A percentile compares a stretch with the other conserved stretches of the same genome.
Conservation (phyloP, 2,797 vertebrate species). For the Spinus pinus region DNA sequence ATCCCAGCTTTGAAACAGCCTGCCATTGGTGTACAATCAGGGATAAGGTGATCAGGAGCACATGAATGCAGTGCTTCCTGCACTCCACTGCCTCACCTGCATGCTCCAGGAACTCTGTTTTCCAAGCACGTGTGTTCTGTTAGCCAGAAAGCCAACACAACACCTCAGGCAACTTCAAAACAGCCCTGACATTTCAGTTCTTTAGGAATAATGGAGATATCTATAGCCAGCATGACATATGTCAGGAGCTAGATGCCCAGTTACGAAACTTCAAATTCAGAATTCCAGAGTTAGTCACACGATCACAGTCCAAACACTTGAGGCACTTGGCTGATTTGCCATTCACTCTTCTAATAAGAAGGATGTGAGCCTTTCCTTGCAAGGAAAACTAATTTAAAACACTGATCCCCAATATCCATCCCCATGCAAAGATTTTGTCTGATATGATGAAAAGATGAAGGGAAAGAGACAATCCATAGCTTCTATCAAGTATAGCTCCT, state of each 20-base stretch:
- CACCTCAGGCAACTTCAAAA: background rate
- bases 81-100: background rate
- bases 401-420: background rate
- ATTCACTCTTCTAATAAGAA: background rate
- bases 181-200: background rate
- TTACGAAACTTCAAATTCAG: background rate
- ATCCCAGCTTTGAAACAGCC: background rate
- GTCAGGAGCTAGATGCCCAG: background rate
- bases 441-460: accelerated
- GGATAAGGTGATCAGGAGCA: background rate
- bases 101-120: background rate
- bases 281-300: background rate
- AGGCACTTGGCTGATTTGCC: background rate
- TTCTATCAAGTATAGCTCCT: background rate
- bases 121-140: background rate
- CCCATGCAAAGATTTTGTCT: background rate
- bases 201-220: background rate
- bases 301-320: background rate
- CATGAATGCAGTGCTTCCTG: accelerated
- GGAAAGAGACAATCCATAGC: background rate
- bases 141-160: background rate
- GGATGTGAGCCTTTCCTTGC: background rate
- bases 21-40: background rate
- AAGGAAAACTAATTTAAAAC: background rate
- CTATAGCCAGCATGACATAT: background rate